These are phyloP conservation scores for Anabacerthia variegaticeps DNA, from an alignment of 2,797 vertebrate genomes.

Conservation along the genomic window DNA sequence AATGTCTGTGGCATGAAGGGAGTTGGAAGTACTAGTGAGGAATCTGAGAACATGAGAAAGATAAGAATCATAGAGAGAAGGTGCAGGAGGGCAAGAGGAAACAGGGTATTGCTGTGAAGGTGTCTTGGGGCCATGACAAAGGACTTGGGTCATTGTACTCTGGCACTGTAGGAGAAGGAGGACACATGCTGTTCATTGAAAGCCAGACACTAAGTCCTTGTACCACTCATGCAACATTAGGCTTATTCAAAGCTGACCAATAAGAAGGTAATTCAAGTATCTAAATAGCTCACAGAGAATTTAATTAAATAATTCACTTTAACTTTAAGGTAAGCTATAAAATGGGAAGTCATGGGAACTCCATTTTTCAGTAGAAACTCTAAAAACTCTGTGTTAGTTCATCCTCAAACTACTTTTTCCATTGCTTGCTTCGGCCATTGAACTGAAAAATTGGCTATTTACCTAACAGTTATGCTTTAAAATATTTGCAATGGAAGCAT, in stretches of 20 bases:
- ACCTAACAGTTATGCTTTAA: neutral
- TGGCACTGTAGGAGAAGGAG: neutral
- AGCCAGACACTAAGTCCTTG: neutral
- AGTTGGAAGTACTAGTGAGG: neutral
- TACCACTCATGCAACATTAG: neutral
- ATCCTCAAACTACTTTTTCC: constrained; percentile 13
- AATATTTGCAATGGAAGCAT: neutral
- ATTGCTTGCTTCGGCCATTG: constrained; percentile 7
- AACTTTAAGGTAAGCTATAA: neutral
- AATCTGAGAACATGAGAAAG: neutral
- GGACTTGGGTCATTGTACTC: neutral
- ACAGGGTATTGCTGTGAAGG: neutral
- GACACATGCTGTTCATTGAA: neutral
- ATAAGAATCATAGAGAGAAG: neutral
- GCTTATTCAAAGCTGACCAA: neutral
- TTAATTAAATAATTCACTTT: neutral
- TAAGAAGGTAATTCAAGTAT: neutral
- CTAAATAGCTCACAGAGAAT: neutral
- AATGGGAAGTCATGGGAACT: neutral
- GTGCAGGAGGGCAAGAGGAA: neutral
- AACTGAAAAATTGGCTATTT: constrained; percentile 50
- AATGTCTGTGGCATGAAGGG: neutral
- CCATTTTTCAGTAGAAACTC: neutral
- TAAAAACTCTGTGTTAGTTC: neutral
- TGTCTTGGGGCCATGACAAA: neutral